Conservation (phyloP, 2,113 vertebrate genomes). For the Bubo bubo region DNA sequence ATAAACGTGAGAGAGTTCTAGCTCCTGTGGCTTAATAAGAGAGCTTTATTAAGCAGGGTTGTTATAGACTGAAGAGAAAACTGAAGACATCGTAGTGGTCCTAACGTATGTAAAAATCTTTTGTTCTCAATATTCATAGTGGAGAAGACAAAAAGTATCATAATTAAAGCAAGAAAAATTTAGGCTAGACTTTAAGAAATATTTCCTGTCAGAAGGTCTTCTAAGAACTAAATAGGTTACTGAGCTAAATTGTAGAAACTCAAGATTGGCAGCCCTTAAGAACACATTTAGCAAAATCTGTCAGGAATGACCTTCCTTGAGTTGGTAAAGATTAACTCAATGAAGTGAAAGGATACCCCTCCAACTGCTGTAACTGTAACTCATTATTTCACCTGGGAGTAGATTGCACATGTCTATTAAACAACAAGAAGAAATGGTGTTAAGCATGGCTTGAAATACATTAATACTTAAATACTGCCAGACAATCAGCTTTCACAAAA, state of each 20-base stretch:
- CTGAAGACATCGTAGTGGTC: neutral
- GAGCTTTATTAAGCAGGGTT: neutral
- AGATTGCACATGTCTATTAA: constrained; percentile 47
- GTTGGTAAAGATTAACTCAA: neutral
- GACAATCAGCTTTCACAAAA: constrained; percentile 29
- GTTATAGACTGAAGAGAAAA: neutral
- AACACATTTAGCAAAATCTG: constrained; percentile 20
- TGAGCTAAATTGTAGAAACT: neutral
- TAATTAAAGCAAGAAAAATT: neutral
- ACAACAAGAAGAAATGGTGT: constrained; percentile 24
- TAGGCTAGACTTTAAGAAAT: neutral
- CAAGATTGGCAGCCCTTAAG: neutral
- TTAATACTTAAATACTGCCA: constrained; percentile 25
- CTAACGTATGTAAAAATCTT: neutral
- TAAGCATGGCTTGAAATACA: constrained; percentile 47
- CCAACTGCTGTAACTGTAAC: neutral
- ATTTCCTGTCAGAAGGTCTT: neutral
- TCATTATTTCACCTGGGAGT: constrained; percentile 49
- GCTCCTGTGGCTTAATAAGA: neutral
- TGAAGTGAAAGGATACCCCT: neutral
- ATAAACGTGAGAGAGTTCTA: neutral
- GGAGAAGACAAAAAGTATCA: neutral
- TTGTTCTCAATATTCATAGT: neutral
- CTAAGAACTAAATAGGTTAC: neutral
- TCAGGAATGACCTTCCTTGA: neutral